Evolutionary conservation across 2,113 vertebrate genomes (phyloP), one percentile per base, ranked within the genome.

Genomic region (Oncorhynchus mykiss): DNA sequence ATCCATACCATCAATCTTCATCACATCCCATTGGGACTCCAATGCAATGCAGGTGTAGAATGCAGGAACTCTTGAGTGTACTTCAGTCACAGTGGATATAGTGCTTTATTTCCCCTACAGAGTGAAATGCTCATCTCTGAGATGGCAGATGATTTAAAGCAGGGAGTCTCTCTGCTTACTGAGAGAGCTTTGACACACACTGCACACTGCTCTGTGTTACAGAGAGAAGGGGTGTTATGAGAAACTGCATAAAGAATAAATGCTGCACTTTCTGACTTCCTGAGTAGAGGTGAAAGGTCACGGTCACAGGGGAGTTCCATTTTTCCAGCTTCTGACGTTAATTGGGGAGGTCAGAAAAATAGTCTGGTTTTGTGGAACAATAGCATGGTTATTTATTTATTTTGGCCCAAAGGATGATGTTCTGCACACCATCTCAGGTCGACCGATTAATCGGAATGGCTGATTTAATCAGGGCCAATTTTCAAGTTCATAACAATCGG

Each of bases 251-350:
- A 51, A 45, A 57, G 18, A 45, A 20, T 9, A 71, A 83, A 69
- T 76, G 68, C 71, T 78, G 70, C 74, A 18, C 69, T 69, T 54
- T 77, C 14, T 69, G 69, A 29, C 75, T 69, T 67, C 62, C 76
- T 62, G 77, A 65, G 9, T 5, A 13, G 59, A 75, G 74, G n/a
- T 78, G 45, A 67, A 73, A 75, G 84, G 82, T 82, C 68, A 51
- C 39, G 2, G 0, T 69, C 79, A 45, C 76, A 27, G 72, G 39
- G 9, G 39, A 70, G 59, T n/a, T 39, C 24, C 2, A 25, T 76
- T 84, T 85, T 83, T 81, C 69, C 83, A 83, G 74, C 69, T 77
- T 75, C 66, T 82, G 78, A 75, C 45, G n/a, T 45, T 78, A 71
- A 74, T 72, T 70, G 77, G 62, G 65, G 24, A 6, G 65, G 71